Percentiles rank a stretch among this genome's conserved stretches.
Evolutionary conservation across 2,113 vertebrate genomes (phyloP).

Genomic region (Macroglossus sobrinus): DNA sequence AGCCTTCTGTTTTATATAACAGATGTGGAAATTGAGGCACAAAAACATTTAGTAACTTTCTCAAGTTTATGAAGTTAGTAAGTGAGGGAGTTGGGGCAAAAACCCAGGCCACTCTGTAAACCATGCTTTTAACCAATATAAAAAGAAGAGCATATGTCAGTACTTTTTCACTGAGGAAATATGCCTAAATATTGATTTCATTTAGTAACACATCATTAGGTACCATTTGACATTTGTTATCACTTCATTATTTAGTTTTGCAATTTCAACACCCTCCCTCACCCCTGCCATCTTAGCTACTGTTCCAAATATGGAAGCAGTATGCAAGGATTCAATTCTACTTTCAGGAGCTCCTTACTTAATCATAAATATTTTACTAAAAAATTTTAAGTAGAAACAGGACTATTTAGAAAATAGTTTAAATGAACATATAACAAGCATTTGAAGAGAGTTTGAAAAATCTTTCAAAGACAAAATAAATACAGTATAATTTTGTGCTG

Average conservation of each 20-base stretch:
- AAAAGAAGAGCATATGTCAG: neutral
- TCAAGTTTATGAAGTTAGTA: neutral
- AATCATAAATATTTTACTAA: neutral
- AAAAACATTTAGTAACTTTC: neutral
- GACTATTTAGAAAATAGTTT: neutral
- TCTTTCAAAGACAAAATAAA: neutral
- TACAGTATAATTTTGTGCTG: neutral
- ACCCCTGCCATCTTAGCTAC: neutral
- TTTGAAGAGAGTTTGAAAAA: neutral
- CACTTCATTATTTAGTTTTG: constrained; percentile 30
- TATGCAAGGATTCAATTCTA: neutral
- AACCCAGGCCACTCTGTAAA: neutral
- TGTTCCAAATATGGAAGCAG: neutral
- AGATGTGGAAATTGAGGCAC: neutral
- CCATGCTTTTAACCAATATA: neutral
- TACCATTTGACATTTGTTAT: constrained; percentile 13
- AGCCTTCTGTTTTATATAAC: neutral
- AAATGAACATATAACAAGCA: neutral
- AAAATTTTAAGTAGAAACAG: neutral
- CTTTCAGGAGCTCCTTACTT: neutral
- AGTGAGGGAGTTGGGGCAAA: neutral
- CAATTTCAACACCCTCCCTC: neutral
- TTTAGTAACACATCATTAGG: constrained; percentile 14
- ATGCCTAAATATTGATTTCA: neutral
- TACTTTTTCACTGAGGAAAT: neutral